Evolutionary conservation across 2,797 vertebrate genomes (phyloP).

Genomic region (Acipenser transmontanus): DNA sequence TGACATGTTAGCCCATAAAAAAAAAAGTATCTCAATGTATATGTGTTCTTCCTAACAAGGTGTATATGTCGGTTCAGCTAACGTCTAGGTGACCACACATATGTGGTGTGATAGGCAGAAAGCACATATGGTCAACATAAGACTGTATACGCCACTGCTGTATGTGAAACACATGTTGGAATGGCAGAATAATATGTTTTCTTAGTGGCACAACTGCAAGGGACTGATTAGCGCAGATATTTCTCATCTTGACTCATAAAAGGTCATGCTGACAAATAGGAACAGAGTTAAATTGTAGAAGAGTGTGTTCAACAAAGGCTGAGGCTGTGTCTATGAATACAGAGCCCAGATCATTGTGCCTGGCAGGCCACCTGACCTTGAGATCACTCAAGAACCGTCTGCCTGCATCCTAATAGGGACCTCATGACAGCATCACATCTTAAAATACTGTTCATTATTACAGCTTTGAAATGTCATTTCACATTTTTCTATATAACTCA

Average conservation of each 20-base stretch:
- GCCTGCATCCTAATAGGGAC: not conserved
- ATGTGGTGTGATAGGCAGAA: not conserved
- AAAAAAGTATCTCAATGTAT: not conserved
- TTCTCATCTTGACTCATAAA: not conserved
- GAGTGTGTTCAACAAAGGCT: not conserved
- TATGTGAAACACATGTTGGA: not conserved
- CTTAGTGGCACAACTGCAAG: not conserved
- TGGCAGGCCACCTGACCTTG: slow-evolving; percentile 5
- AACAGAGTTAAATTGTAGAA: not conserved
- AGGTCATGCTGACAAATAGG: not conserved
- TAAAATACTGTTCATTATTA: slow-evolving; percentile 7
- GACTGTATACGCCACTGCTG: not conserved
- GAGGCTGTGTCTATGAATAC: not conserved
- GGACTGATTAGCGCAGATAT: not conserved
- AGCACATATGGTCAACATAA: no score
- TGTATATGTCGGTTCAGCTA: not conserved
- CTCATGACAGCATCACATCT: slow-evolving; percentile 1
- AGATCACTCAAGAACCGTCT: not conserved
- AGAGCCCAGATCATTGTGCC: not conserved
- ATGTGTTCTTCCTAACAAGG: not conserved
- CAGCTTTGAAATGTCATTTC: slow-evolving; percentile 11
- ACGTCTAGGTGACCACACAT: not conserved
- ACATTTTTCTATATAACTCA: not conserved
- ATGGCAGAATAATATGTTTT: not conserved
- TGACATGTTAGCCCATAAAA: not conserved